phyloP scores from a whole-genome alignment of 2,113 vertebrate genomes.

The Pollimyrus isidori region DNA sequence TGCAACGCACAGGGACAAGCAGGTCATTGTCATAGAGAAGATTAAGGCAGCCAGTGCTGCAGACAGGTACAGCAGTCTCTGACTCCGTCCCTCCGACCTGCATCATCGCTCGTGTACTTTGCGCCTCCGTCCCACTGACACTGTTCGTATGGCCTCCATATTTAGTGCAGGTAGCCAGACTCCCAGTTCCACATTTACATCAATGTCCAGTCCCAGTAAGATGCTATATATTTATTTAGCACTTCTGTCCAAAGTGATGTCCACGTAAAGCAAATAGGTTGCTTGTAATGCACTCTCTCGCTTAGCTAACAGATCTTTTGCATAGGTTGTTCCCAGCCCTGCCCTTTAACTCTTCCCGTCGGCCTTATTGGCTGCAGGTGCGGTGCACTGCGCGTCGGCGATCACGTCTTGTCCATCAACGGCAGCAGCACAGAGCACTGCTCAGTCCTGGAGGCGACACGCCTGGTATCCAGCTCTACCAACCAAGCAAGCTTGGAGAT shows the following conservation, averaged over 20 bases:
- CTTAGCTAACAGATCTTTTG: neutral
- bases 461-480: constrained; percentile 74
- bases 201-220: neutral
- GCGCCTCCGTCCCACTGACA: neutral
- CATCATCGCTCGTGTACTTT: neutral
- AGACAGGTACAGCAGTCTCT: constrained; percentile 71
- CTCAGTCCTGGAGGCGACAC: constrained; percentile 83
- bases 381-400: constrained; percentile 75
- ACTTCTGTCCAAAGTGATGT: neutral
- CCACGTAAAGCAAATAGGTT: neutral
- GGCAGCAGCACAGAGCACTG: constrained; percentile 88
- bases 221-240: neutral
- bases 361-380: constrained; percentile 59
- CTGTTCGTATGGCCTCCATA: neutral
- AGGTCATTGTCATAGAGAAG: constrained; percentile 86
- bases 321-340: neutral
- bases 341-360: neutral
- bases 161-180: neutral
- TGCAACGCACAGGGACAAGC: constrained; percentile 74
- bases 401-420: constrained; percentile 88
- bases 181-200: neutral
- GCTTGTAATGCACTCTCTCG: neutral
- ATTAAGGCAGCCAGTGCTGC: constrained; percentile 88
- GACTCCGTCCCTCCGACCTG: neutral
- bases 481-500: constrained; percentile 85